Evolutionary conservation across 1,140 invertebrate genomes (phyloP), one percentile per base, ranked within the genome.

Genomic region (Micrasema minimum): DNA sequence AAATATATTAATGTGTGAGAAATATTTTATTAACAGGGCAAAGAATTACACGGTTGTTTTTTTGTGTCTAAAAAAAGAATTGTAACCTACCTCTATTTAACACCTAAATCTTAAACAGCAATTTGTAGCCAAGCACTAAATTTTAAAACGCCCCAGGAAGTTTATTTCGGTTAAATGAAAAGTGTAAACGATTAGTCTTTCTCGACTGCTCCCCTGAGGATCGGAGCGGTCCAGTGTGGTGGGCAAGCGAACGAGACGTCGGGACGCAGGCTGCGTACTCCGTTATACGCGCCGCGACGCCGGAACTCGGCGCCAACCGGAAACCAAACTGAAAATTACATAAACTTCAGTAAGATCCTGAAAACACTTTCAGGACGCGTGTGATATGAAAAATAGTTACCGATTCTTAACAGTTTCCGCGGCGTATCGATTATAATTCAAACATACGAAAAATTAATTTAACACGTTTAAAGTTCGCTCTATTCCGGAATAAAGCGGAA

Each of bases 241-340:
- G 41, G 59, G 38, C 43, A 18, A 31, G 59, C 18, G n/a, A 31
- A 10, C 20, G 59, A 64, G 59, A 46, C 59, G 41, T 46, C 41
- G 41, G 26, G 59, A 64, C 59, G 59, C 41, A 64, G 59, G 41
- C 59, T 64, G 59, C 59, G 59, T 46, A 41, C 46, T 46, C 23
- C 59, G 59, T 64, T 22, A 18, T 64, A 6, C 41, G 59, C 59
- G 41, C 41, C 59, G 59, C 41, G 41, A 46, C 59, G 41, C 41
- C 41, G 41, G 23, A 22, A 46, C 41, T 14, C 20, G 14, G 12
- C 22, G 9, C 16, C 14, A 14, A 45, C 59, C 59, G 59, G 59
- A 64, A 45, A 64, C 26, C 11, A 14, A 57, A 35, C 59, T 18
- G 59, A 64, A 45, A 45, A 64, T 64, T 64, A 64, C 59, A 31